phyloP scores from a whole-genome alignment of 2,888 invertebrate genomes.

The Eudasyphora cyanicolor region DNA sequence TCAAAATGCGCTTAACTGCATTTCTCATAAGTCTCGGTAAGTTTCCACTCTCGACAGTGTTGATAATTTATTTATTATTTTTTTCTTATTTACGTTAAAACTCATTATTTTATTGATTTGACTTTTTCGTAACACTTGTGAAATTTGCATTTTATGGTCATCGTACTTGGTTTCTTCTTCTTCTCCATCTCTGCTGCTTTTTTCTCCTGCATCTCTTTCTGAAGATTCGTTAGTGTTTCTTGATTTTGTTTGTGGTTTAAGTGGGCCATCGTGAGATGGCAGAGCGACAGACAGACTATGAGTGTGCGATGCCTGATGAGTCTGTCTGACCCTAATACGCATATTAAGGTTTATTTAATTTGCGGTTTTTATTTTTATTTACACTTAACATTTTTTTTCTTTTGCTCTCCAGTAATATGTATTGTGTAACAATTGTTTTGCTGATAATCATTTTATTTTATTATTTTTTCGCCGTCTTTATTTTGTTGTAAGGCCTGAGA shows the following conservation, averaged over 20 bases:
- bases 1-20: conserved; percentile 53
- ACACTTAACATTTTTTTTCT: conserved; percentile 11
- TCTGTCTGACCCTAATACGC: conserved; percentile 60
- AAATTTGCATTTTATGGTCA: conserved; percentile 48
- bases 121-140: conserved; percentile 52
- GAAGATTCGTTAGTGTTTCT: conserved; percentile 8
- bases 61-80: not conserved
- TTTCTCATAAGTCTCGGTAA: conserved; percentile 56
- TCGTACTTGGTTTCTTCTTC: not conserved
- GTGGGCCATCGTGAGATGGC: conserved; percentile 47
- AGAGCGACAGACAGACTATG: conserved; percentile 3
- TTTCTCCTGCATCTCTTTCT: not conserved
- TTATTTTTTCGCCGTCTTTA: not conserved
- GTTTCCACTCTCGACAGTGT: conserved; percentile 29
- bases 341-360: conserved; percentile 44
- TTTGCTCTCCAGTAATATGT: conserved; percentile 12
- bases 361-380: conserved; percentile 36
- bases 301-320: conserved; percentile 3
- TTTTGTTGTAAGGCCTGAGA: not conserved
- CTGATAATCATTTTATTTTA: conserved; percentile 35
- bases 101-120: conserved; percentile 2
- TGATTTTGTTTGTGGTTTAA: conserved; percentile 41
- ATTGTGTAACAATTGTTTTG: conserved; percentile 54
- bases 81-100: conserved; percentile 10
- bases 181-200: conserved; percentile 22